These are phyloP conservation scores for Datnioides undecimradiatus DNA, from an alignment of 2,113 vertebrate species.

Conservation along the genomic window DNA sequence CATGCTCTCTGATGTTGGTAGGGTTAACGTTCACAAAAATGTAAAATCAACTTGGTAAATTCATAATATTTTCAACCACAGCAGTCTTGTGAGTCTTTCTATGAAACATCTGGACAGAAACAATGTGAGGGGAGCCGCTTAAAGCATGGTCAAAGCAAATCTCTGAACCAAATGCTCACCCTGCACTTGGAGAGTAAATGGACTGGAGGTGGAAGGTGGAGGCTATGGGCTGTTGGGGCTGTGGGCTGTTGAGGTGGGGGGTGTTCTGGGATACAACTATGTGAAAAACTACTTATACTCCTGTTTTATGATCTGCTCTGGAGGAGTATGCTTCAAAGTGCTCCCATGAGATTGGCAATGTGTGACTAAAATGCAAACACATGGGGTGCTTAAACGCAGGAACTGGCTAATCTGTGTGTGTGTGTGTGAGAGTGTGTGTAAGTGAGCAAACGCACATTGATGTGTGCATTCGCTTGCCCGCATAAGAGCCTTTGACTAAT, in stretches of 20 bases:
- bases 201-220: conserved; percentile 63
- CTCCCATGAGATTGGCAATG: conserved; percentile 81
- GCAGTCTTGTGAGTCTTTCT: background rate
- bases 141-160: conserved; percentile 8
- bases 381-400: conserved; percentile 83
- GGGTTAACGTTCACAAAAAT: background rate
- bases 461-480: conserved; percentile 37
- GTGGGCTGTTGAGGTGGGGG: conserved; percentile 34
- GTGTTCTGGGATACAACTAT: conserved; percentile 75
- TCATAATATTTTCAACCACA: background rate
- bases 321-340: conserved; percentile 82
- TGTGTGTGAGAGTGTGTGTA: conserved; percentile 46
- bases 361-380: conserved; percentile 87
- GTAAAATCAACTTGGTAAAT: background rate
- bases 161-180: conserved; percentile 14
- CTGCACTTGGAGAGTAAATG: conserved; percentile 22
- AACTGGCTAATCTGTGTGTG: conserved; percentile 77
- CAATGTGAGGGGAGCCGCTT: conserved; percentile 1
- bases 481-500: conserved; percentile 69
- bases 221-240: conserved; percentile 42
- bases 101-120: conserved; percentile 53
- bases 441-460: background rate
- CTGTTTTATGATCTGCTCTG: conserved; percentile 83
- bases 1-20: background rate
- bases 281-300: conserved; percentile 80